A percentile compares a stretch with the other conserved stretches of the same genome.
Evolutionary conservation across 2,113 vertebrate genomes (phyloP).

Genomic region (Hemichromis elongatus): DNA sequence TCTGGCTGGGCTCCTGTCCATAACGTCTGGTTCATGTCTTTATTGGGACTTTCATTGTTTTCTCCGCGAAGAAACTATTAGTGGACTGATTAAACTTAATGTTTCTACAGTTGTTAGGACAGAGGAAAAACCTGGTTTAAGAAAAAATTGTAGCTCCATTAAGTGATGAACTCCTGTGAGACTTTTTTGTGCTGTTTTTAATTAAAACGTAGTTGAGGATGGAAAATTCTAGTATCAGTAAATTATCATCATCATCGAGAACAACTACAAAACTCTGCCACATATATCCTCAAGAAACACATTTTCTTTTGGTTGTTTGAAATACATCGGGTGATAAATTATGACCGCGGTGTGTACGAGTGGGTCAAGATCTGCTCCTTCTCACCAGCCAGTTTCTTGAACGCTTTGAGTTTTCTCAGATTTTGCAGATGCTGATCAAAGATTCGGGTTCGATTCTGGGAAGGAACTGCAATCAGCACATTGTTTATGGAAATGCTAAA

Average conservation of each 20-base stretch:
- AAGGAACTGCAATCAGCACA: not conserved
- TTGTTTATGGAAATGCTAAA: not conserved
- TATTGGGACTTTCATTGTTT: conserved; percentile 16
- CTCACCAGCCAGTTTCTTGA: not conserved
- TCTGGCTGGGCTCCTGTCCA: conserved; percentile 26
- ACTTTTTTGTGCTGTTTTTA: not conserved
- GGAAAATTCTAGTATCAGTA: not conserved
- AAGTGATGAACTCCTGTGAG: not conserved
- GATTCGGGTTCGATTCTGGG: not conserved
- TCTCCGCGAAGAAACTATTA: not conserved
- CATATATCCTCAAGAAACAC: not conserved
- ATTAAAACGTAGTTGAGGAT: not conserved
- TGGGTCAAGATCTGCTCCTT: not conserved
- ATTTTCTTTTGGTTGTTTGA: not conserved
- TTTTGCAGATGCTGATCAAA: not conserved
- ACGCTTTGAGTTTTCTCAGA: not conserved
- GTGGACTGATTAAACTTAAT: not conserved
- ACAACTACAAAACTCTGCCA: accelerated
- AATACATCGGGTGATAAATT: not conserved
- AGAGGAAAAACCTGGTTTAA: not conserved
- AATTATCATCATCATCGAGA: not conserved
- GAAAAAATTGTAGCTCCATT: not conserved
- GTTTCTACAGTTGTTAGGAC: not conserved
- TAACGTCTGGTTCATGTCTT: conserved; percentile 21
- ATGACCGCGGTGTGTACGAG: not conserved